Evolutionary conservation across 2,888 invertebrate species (phyloP).

Genomic region (Caenorhabditis angaria): DNA sequence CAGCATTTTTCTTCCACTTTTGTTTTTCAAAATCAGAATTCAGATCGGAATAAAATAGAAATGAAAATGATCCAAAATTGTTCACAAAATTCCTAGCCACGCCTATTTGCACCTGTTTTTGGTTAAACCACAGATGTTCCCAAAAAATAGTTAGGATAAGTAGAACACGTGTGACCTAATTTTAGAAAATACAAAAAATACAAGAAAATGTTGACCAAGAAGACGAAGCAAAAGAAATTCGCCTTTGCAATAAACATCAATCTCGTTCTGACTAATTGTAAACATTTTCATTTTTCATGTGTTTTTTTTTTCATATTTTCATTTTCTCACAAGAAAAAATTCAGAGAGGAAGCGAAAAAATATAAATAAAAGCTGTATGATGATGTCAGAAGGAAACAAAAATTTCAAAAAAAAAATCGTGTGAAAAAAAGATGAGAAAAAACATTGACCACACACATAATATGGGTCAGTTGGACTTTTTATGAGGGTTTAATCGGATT

Average conservation of each 20-base stretch:
- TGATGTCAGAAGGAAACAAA: too few relatives aligned
- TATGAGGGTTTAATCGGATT: not conserved
- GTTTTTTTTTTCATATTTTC: too few relatives aligned
- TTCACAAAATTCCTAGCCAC: not conserved
- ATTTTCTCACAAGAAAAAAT: too few relatives aligned
- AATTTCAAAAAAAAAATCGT: not conserved
- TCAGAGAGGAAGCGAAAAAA: not conserved
- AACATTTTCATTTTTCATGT: not conserved
- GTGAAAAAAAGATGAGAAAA: not conserved
- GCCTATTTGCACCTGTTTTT: not conserved
- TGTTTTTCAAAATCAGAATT: too few relatives aligned
- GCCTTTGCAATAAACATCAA: not conserved
- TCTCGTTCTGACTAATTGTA: not conserved
- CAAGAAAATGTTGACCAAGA: not conserved
- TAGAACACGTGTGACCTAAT: too few relatives aligned
- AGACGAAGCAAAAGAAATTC: not conserved
- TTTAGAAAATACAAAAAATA: not conserved
- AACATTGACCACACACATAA: not conserved
- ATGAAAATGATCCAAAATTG: not conserved
- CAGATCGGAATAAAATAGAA: not conserved
- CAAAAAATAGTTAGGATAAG: too few relatives aligned
- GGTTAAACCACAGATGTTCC: too few relatives aligned
- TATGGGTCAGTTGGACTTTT: not conserved
- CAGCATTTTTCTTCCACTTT: too few relatives aligned
- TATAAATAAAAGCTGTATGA: not conserved